phyloP scores from a whole-genome alignment of 2,113 vertebrate genomes.

The Microcebus griseorufus region DNA sequence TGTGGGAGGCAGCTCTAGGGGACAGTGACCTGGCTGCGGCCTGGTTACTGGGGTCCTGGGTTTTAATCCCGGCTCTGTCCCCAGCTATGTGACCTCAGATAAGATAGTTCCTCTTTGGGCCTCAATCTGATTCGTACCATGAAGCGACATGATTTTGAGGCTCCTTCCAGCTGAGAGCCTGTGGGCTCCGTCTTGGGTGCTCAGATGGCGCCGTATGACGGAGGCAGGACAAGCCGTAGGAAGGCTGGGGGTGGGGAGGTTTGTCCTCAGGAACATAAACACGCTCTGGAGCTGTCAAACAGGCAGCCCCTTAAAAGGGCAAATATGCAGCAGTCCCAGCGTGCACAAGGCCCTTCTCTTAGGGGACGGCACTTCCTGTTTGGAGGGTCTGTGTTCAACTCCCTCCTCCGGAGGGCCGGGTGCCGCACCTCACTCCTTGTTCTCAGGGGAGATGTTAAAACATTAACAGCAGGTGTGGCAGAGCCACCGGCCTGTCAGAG shows the following conservation, averaged over 20 bases:
- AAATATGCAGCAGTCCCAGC: constrained; percentile 66
- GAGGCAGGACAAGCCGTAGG: not conserved
- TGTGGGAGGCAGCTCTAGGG: not conserved
- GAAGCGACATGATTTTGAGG: not conserved
- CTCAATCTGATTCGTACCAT: not conserved
- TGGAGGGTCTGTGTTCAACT: constrained; percentile 18
- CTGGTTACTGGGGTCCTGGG: not conserved
- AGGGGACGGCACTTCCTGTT: constrained; percentile 78
- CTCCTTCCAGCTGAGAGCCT: not conserved
- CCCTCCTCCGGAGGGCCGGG: not conserved
- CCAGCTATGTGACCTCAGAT: not conserved
- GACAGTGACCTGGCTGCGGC: not conserved
- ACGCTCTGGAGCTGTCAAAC: constrained; percentile 59
- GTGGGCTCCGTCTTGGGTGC: not conserved
- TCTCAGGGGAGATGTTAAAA: not conserved
- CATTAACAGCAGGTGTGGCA: not conserved
- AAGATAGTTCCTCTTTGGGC: not conserved
- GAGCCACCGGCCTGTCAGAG: not conserved
- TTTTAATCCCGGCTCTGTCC: not conserved
- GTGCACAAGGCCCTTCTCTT: constrained; percentile 76
- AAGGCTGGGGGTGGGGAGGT: not conserved
- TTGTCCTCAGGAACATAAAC: constrained; percentile 34
- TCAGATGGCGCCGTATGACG: not conserved
- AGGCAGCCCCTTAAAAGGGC: constrained; percentile 80
- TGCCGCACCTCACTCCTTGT: not conserved